These are phyloP conservation scores for Cydia pomonella DNA, from an alignment of 1,140 invertebrate genomes.

Conservation along the genomic window DNA sequence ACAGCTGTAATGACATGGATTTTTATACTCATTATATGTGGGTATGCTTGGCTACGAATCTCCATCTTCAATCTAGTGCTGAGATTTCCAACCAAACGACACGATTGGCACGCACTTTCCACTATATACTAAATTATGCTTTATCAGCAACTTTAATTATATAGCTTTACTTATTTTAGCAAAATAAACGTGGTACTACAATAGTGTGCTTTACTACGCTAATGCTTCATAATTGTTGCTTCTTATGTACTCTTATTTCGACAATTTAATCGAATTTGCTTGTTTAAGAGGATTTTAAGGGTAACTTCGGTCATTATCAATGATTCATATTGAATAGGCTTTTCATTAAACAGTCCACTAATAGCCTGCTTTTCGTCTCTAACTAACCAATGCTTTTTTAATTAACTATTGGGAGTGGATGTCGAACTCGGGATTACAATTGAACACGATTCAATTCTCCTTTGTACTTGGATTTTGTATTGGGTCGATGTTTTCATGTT, in stretches of 20 bases:
- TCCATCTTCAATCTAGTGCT: too few relatives aligned
- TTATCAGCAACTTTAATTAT: background rate
- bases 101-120: too few relatives aligned
- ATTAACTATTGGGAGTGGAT: constrained; percentile 14
- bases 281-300: background rate
- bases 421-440: background rate
- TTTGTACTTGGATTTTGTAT: background rate
- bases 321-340: background rate
- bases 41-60: too few relatives aligned
- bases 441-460: background rate
- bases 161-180: constrained; percentile 3
- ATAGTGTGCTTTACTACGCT: background rate
- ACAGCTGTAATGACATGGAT: too few relatives aligned
- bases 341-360: background rate
- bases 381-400: constrained; percentile 12
- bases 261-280: background rate
- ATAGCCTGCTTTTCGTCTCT: background rate
- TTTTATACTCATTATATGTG: too few relatives aligned
- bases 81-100: too few relatives aligned
- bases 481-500: background rate
- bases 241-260: too few relatives aligned
- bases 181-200: constrained; percentile 8
- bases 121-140: background rate
- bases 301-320: background rate
- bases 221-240: background rate